Percentiles rank a stretch among this genome's conserved stretches.
Evolutionary conservation across 2,797 vertebrate species (phyloP).

Genomic region (Echiichthys vipera): DNA sequence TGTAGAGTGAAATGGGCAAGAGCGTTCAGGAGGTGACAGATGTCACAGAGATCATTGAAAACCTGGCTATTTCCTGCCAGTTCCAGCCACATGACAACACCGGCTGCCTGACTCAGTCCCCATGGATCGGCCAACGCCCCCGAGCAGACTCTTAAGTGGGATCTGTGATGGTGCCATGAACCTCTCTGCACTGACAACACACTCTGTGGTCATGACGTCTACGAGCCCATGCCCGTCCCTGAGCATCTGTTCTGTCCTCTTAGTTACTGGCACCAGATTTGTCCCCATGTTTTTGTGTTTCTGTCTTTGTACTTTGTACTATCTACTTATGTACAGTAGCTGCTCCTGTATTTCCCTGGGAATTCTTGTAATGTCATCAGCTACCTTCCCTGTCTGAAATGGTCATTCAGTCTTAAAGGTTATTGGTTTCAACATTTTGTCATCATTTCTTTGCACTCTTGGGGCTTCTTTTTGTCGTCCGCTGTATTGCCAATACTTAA

Average conservation of each 20-base stretch:
- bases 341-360: slow-evolving; percentile 30
- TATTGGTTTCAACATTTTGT: slow-evolving; percentile 29
- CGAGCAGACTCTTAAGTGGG: slow-evolving; percentile 64
- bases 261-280: slow-evolving; percentile 50
- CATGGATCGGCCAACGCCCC: slow-evolving; percentile 3
- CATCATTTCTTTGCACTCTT: neutral
- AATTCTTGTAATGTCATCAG: slow-evolving; percentile 36
- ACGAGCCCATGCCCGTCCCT: slow-evolving; percentile 47
- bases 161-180: slow-evolving; percentile 62
- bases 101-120: slow-evolving; percentile 38
- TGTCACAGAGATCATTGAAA: slow-evolving; percentile 60
- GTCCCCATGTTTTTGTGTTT: slow-evolving; percentile 34
- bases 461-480: slow-evolving; percentile 3
- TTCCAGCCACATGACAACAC: slow-evolving; percentile 26
- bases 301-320: slow-evolving; percentile 54
- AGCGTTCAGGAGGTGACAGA: slow-evolving; percentile 45
- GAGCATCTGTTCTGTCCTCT: slow-evolving; percentile 70
- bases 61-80: slow-evolving; percentile 49
- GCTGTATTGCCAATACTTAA: neutral
- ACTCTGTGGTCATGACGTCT: slow-evolving; percentile 51
- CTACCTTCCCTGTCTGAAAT: slow-evolving; percentile 44
- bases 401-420: slow-evolving; percentile 37
- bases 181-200: slow-evolving; percentile 61
- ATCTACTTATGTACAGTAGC: slow-evolving; percentile 61
- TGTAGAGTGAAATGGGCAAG: neutral